These are phyloP conservation scores for Hemistola chrysoprasaria DNA, from an alignment of 2,888 invertebrate genomes.

Conservation along the genomic window DNA sequence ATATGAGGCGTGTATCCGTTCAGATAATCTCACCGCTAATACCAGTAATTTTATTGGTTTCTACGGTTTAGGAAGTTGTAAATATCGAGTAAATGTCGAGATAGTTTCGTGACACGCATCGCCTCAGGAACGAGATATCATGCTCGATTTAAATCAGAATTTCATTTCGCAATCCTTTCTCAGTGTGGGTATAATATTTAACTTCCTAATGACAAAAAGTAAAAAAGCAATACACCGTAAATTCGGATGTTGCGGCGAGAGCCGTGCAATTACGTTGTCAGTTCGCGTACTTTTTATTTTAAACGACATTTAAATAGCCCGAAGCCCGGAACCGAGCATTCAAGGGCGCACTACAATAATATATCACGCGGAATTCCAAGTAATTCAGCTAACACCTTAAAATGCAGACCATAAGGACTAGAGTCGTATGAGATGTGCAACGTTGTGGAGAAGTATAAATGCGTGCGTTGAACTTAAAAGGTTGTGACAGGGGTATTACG, in stretches of 20 bases:
- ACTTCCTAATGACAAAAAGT: slow-evolving; percentile 15
- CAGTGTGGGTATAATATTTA: neutral
- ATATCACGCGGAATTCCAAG: slow-evolving; percentile 54
- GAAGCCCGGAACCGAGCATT: slow-evolving; percentile 65
- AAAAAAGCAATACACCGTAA: slow-evolving; percentile 37
- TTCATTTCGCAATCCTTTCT: no score
- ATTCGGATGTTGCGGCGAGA: slow-evolving; percentile 41
- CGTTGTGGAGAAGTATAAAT: slow-evolving; percentile 46
- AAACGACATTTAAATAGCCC: slow-evolving; percentile 72
- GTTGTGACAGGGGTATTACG: slow-evolving; percentile 75
- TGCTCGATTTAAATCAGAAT: no score
- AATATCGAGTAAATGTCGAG: slow-evolving; percentile 33
- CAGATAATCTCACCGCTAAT: slow-evolving; percentile 49
- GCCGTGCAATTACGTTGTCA: slow-evolving; percentile 52
- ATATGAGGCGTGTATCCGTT: slow-evolving; percentile 51
- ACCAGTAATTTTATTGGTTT: slow-evolving; percentile 43
- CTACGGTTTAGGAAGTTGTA: slow-evolving; percentile 48
- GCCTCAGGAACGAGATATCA: no score
- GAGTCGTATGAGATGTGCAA: slow-evolving; percentile 37
- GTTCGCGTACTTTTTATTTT: slow-evolving; percentile 54
- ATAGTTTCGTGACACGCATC: slow-evolving; percentile 27
- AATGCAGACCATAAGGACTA: slow-evolving; percentile 48
- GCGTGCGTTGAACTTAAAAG: slow-evolving; percentile 77
- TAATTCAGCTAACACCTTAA: slow-evolving; percentile 54
- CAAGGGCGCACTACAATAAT: slow-evolving; percentile 65